Percentiles rank a stretch among this genome's conserved stretches.
Conservation (phyloP, 2,797 vertebrate genomes). For the Acropternis orthonyx region DNA sequence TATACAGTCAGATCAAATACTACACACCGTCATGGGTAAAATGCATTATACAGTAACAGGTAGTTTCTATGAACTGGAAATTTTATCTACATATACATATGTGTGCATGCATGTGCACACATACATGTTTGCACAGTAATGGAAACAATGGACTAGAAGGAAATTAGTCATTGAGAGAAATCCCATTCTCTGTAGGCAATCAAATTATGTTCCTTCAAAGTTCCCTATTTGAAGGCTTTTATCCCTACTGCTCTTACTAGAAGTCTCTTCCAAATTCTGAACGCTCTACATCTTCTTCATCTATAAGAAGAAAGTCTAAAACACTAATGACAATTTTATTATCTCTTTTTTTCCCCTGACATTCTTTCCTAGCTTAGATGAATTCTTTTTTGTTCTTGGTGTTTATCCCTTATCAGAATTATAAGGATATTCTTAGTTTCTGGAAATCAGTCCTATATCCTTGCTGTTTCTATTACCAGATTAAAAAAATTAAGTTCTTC, state of each 20-base stretch:
- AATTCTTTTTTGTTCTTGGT: neutral
- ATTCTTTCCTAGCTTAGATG: neutral
- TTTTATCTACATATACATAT: neutral
- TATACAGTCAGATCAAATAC: neutral
- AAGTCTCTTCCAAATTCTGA: neutral
- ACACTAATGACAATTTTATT: neutral
- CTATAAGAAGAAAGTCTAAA: neutral
- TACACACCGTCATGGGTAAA: neutral
- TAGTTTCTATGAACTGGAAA: neutral
- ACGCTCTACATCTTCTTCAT: neutral
- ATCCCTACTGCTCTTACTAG: neutral
- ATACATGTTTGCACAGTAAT: neutral
- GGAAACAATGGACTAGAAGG: neutral
- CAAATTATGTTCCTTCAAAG: neutral
- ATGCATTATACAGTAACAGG: neutral
- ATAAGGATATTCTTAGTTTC: neutral
- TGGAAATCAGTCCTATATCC: neutral
- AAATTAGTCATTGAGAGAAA: neutral
- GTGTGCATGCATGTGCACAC: neutral
- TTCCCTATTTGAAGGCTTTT: neutral
- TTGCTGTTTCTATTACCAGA: neutral
- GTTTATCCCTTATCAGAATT: neutral
- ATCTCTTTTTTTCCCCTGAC: fast-evolving
- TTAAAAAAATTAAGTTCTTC: neutral
- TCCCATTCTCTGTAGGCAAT: neutral